Percentiles rank a stretch among this genome's conserved stretches.
phyloP scores from a whole-genome alignment of 2,113 vertebrate genomes.

The Platysternon megacephalum region DNA sequence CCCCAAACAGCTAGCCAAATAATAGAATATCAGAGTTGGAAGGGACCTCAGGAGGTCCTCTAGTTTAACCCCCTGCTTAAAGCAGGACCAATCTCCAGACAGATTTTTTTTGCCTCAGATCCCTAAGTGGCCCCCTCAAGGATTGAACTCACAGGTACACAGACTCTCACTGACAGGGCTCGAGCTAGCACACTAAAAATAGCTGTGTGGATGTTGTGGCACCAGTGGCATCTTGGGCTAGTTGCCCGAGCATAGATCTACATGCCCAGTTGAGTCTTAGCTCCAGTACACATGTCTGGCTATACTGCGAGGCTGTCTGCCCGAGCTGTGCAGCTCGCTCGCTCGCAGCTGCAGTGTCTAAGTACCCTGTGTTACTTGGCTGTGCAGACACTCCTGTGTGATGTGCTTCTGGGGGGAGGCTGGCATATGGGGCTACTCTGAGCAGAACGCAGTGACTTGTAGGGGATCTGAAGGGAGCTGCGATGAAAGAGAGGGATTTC shows the following conservation, averaged over 20 bases:
- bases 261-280: too few relatives aligned
- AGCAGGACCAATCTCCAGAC: too few relatives aligned
- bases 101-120: too few relatives aligned
- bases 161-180: neutral
- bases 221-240: neutral
- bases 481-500: neutral
- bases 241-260: neutral
- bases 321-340: neutral
- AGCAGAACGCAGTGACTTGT: neutral
- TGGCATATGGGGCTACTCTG: neutral
- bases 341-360: neutral
- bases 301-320: too few relatives aligned
- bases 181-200: too few relatives aligned
- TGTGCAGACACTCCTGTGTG: neutral
- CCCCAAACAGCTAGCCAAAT: too few relatives aligned
- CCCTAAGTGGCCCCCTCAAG: too few relatives aligned
- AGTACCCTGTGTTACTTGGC: neutral
- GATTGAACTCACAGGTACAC: too few relatives aligned
- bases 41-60: too few relatives aligned
- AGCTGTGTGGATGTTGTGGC: neutral
- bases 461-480: neutral
- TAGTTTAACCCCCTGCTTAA: too few relatives aligned
- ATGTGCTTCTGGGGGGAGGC: neutral
- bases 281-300: too few relatives aligned
- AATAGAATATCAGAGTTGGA: too few relatives aligned